Evolutionary conservation across 2,113 vertebrate species (phyloP).

Genomic region (Xenus cinereus): DNA sequence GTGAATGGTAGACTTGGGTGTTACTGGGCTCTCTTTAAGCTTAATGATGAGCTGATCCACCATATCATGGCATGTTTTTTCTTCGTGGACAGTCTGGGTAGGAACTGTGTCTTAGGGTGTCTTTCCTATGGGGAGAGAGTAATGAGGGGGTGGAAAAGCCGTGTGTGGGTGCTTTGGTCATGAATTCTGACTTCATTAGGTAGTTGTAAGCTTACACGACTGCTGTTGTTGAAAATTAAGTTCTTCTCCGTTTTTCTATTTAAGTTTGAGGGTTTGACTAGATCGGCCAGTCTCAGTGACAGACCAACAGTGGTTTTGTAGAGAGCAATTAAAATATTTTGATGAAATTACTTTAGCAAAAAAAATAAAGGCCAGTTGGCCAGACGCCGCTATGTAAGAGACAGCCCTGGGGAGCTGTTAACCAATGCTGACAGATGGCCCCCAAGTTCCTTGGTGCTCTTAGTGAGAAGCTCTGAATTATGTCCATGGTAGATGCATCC

Average conservation of each 20-base stretch:
- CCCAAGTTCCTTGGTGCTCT: not conserved
- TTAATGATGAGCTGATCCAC: not conserved
- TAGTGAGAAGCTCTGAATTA: not conserved
- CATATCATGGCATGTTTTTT: not conserved
- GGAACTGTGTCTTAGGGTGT: not conserved
- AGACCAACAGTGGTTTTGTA: not conserved
- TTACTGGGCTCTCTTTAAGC: not conserved
- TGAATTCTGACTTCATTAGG: not conserved
- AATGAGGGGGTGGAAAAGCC: not conserved
- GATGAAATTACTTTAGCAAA: not conserved
- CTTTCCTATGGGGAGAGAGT: not conserved
- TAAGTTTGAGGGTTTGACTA: not conserved
- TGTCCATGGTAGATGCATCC: not conserved
- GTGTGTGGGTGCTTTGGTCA: not conserved
- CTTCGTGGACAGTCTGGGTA: not conserved
- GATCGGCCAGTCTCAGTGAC: not conserved
- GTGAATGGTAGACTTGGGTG: not conserved
- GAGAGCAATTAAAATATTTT: not conserved
- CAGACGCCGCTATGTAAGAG: not conserved
- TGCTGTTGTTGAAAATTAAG: not conserved
- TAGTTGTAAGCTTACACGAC: not conserved
- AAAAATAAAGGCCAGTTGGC: not conserved
- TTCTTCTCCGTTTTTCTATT: not conserved
- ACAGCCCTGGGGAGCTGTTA: not conserved
- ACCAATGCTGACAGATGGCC: not conserved